Conservation (phyloP, 1,140 invertebrate species). For the Procambarus virginalis region DNA sequence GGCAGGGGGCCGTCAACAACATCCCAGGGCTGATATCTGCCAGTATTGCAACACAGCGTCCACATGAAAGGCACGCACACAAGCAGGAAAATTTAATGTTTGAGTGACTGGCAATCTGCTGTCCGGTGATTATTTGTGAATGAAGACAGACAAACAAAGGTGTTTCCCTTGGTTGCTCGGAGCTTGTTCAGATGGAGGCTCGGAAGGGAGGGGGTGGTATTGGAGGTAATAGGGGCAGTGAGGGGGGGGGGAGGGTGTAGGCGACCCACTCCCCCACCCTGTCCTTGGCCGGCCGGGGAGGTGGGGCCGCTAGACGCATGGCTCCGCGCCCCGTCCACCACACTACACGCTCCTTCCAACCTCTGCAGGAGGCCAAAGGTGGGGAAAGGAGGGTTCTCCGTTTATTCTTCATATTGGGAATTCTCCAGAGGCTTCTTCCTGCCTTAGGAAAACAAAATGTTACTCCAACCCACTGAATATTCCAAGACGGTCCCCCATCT, state of each 20-base stretch:
- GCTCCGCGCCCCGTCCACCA: conserved; percentile 9
- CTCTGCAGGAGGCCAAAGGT: background rate
- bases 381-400: background rate
- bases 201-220: background rate
- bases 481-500: background rate
- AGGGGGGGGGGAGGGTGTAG: background rate
- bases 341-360: background rate
- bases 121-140: background rate
- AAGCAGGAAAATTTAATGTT: background rate
- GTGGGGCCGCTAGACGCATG: conserved; percentile 28
- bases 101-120: background rate
- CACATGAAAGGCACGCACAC: background rate
- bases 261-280: background rate
- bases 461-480: background rate
- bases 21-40: background rate
- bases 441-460: background rate
- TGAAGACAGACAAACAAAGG: conserved; percentile 10
- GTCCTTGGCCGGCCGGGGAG: conserved; percentile 7
- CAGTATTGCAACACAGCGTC: background rate
- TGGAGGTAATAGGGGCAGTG: background rate
- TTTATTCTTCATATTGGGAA: background rate
- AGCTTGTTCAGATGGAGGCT: background rate
- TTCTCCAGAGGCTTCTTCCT: background rate
- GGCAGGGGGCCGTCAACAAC: background rate
- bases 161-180: background rate